These are phyloP conservation scores for Rotaria magnacalcarata DNA, from an alignment of 2,888 invertebrate species.

Conservation along the genomic window DNA sequence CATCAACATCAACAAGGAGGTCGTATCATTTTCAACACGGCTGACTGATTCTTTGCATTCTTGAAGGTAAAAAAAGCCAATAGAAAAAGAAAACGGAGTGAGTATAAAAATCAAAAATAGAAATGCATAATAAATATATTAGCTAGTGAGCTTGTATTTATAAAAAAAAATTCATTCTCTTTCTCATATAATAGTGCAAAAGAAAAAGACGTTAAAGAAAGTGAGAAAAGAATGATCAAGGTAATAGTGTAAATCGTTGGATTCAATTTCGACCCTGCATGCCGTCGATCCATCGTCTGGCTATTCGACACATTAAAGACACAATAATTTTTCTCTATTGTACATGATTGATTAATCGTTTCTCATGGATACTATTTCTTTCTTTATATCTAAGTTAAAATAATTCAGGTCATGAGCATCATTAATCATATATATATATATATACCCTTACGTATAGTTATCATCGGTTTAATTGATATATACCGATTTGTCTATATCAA, in stretches of 20 bases:
- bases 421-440: background rate
- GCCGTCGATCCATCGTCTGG: background rate
- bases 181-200: background rate
- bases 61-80: background rate
- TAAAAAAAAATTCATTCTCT: background rate
- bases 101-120: background rate
- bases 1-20: background rate
- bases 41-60: background rate
- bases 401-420: background rate
- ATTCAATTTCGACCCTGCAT: conserved; percentile 15
- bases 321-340: background rate
- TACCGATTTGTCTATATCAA: no score
- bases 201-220: no score
- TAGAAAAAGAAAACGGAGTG: background rate
- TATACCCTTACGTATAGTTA: background rate
- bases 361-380: background rate
- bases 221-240: background rate
- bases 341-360: background rate
- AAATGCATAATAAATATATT: background rate
- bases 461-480: no score
- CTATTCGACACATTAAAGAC: background rate
- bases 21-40: background rate
- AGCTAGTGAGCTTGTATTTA: background rate
- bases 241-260: background rate
- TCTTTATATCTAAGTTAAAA: background rate